phyloP scores from a whole-genome alignment of 2,797 vertebrate genomes.

The Chrysocyon brachyurus region DNA sequence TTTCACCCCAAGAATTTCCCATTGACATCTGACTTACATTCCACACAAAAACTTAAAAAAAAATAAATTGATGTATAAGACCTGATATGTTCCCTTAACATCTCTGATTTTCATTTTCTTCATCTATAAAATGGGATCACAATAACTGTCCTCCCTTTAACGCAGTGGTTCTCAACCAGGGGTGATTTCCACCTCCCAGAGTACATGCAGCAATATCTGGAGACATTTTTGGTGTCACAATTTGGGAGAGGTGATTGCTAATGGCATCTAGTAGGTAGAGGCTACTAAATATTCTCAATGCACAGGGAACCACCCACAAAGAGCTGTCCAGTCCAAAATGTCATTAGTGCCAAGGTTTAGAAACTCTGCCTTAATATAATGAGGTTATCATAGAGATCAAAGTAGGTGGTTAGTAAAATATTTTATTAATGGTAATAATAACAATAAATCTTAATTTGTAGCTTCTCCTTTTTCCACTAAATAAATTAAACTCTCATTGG shows the following conservation, averaged over 20 bases:
- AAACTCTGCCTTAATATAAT: not conserved
- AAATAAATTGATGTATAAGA: not conserved
- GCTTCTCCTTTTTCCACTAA: conserved; percentile 12
- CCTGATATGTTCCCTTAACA: not conserved
- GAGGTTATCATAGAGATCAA: not conserved
- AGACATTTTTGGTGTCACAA: not conserved
- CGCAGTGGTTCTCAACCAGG: not conserved
- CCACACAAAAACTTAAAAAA: not conserved
- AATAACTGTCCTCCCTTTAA: not conserved
- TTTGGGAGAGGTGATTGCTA: not conserved
- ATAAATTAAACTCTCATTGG: not conserved
- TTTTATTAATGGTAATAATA: not conserved
- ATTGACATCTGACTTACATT: not conserved
- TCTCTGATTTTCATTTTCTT: not conserved
- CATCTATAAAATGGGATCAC: not conserved
- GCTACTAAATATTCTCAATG: not conserved
- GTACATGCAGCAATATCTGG: not conserved
- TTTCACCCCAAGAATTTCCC: not conserved
- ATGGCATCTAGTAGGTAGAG: not conserved
- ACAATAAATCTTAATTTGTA: not conserved
- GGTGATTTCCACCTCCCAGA: not conserved
- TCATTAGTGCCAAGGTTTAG: not conserved
- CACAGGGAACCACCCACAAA: not conserved
- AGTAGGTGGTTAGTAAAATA: not conserved
- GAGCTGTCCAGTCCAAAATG: not conserved